Base-by-base conservation (phyloP, 1,140 invertebrate species). In the Pteromalus puparum region DNA sequence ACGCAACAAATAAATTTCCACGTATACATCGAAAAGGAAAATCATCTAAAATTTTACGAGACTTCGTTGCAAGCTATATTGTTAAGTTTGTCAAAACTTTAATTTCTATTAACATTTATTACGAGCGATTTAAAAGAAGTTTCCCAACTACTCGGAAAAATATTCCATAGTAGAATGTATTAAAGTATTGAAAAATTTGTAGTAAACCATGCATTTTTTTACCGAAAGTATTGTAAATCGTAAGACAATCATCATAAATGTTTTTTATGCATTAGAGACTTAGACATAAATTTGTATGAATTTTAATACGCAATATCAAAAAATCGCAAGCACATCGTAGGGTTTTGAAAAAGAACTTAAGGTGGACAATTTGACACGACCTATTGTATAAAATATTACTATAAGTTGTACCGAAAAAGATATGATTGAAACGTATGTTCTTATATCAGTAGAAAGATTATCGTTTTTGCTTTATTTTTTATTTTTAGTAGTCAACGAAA, bases 71-170 rank as follows among this genome's bases (percentile, higher is more conserved):
- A 76, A 83, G 74, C 24, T 83, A 70, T 83, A 70, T 83, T 83
- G 74, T 77, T 83, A 78, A 70, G 74, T 83, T 83, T 83, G 73
- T 77, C 38, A 28, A 77, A 68, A 83, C 53, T 70, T 76, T 53
- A 65, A 83, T 83, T 83, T 77, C 30, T 82, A 75, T 76, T 67
- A 46, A 82, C 10, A 42, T 26, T 74, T 28, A 73, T 21, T 74
- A 24, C 21, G 18, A 30, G 15, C 61, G n/a, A 12, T 34, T 5
- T 73, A 61, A 73, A 70, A 70, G 1, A n/a, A 21, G 38, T 79
- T 74, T 9, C 24, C 24, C 1, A 10, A 24, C 7, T n/a, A 61
- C n/a, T 80, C 38, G 30, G 65, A 70, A 42, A 80, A 80, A 15
- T 68, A 7, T 80, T 80, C 21, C 61, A 68, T 68, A 80, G 12